Base-by-base conservation (phyloP, 2,113 vertebrate species). In the Ranitomeya variabilis region DNA sequence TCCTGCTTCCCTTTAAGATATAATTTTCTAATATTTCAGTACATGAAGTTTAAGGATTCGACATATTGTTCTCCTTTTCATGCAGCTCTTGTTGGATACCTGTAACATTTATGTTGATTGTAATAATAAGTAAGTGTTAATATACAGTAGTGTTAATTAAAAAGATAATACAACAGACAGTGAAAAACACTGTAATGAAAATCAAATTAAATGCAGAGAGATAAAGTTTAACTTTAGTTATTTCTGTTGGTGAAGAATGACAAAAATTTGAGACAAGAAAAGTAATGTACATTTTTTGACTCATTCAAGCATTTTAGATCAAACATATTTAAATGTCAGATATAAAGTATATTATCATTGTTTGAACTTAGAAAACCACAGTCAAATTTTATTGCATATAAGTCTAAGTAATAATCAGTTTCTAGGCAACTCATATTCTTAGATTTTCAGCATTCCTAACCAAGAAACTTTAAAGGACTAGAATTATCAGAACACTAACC, bases 271-370 rank as follows among this genome's bases (percentile, higher is more conserved):
- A 80, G 37, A 83, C 51, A n/a, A 83, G 19, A 45, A 64, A 45
- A 64, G 59, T 64, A 64, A 37, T 82, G 10, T 64, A 31, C 21
- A 66, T 21, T 83, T 83, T 37, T 83, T 51, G 60, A 83, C 21
- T 66, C 60, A 66, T 83, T 83, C 80, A 83, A 59, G 60, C 80
- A 83, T 66, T 80, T 83, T 83, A 83, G n/a, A 64, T 62, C 16
- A 66, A 66, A 37, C 66, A 83, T 66, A 83, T 83, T n/a, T 83
- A 37, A 83, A 83, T 83, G 80, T 66, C 80, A 66, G 60, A n/a
- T 37, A 66, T 83, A 64, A 83, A 83, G 80, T 83, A 45, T 66
- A 64, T 83, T 31, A 83, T 83, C 80, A 83, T 83, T 83, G 55
- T 60, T 60, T 80, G 31, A 83, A 83, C 80, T 45, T 66, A 51